Percentiles rank a stretch among this genome's conserved stretches.
Conservation (phyloP, 1,140 invertebrate species). For the Hermatobates lingyangjiaoensis region DNA sequence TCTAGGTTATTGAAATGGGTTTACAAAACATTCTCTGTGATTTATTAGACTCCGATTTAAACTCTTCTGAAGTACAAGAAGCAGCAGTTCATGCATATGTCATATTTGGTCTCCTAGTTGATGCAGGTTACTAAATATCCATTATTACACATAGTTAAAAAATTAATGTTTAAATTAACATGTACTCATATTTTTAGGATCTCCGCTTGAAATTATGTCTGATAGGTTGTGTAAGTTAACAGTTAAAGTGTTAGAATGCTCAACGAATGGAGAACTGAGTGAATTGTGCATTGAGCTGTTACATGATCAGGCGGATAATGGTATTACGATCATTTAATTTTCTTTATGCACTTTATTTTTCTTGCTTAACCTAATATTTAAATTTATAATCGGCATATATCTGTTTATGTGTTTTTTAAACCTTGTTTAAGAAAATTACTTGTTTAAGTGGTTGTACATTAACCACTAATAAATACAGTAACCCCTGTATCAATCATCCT, state of each 20-base stretch:
- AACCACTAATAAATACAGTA: too few species aligned
- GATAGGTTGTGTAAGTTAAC: conserved; percentile 33
- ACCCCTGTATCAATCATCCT: too few species aligned
- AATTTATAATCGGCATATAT: too few species aligned
- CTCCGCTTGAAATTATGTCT: conserved; percentile 19
- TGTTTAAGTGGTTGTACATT: too few species aligned
- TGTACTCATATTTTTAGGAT: neutral
- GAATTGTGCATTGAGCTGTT: conserved; percentile 56
- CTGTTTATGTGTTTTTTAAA: too few species aligned
- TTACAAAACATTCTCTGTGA: conserved; percentile 38
- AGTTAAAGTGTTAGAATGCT: conserved; percentile 36
- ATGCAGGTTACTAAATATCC: conserved; percentile 31
- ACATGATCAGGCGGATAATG: conserved; percentile 52
- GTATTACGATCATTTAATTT: conserved; percentile 23
- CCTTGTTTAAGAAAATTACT: too few species aligned
- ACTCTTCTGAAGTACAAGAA: conserved; percentile 29
- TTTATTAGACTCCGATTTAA: conserved; percentile 28
- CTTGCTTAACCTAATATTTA: neutral
- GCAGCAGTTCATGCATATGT: conserved; percentile 45
- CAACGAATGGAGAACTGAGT: conserved; percentile 42
- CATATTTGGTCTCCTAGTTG: conserved; percentile 52
- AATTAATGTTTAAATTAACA: too few species aligned
- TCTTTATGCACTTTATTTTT: neutral
- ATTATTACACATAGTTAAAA: too few species aligned
- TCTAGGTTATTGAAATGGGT: conserved; percentile 39